Conservation (phyloP, 2,797 vertebrate species). For the Sebastes taczanowskii region DNA sequence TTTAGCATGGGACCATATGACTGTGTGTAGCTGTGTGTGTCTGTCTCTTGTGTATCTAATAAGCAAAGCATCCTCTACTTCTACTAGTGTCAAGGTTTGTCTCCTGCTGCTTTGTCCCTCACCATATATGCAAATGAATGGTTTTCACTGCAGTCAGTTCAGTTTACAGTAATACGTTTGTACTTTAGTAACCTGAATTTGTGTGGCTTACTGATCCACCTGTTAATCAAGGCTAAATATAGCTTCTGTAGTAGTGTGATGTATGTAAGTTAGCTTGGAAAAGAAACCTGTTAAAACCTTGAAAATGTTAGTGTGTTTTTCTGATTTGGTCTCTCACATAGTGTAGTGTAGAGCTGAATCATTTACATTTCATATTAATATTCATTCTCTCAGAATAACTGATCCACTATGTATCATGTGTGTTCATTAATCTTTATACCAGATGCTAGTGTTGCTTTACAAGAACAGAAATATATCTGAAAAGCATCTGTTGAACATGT, state of each 20-base stretch:
- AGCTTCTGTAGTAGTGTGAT: background rate
- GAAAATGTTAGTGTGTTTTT: background rate
- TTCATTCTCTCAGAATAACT: background rate
- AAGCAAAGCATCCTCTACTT: slow-evolving; percentile 11
- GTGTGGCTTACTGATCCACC: slow-evolving; percentile 2
- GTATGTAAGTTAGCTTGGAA: background rate
- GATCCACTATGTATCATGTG: background rate
- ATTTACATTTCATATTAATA: background rate
- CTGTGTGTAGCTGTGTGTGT: background rate
- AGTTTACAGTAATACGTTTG: slow-evolving; percentile 24
- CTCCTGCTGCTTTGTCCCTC: slow-evolving; percentile 3
- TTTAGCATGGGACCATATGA: background rate
- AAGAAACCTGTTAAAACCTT: background rate
- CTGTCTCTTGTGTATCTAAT: slow-evolving; percentile 8
- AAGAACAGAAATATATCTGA: background rate
- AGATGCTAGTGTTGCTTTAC: slow-evolving; percentile 1
- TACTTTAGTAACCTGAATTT: slow-evolving; percentile 8
- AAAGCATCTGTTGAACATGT: slow-evolving; percentile 6
- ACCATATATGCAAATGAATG: slow-evolving; percentile 23
- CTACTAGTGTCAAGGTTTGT: slow-evolving; percentile 8
- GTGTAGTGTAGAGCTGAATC: background rate
- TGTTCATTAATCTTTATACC: background rate
- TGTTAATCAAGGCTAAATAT: slow-evolving; percentile 34
- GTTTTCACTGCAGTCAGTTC: slow-evolving; percentile 29
- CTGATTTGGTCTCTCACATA: background rate